A percentile compares a stretch with the other conserved stretches of the same genome.
These are phyloP conservation scores for Ictalurus punctatus DNA, from an alignment of 2,113 vertebrate genomes.

Conservation along the genomic window DNA sequence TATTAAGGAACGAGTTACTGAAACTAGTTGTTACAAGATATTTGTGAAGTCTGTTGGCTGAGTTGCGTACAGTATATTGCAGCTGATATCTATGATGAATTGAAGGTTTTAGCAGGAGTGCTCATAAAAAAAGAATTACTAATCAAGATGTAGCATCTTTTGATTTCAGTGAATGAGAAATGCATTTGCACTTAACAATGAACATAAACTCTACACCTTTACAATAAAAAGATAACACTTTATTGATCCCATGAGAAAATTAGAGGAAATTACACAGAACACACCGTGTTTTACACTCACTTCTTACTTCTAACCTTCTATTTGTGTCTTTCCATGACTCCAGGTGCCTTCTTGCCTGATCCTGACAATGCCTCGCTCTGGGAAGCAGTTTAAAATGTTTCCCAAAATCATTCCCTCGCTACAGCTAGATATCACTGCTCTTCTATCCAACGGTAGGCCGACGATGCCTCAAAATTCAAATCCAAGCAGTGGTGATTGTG, in stretches of 20 bases:
- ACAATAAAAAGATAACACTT: not conserved
- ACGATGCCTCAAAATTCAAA: not conserved
- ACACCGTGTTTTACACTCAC: not conserved
- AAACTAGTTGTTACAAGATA: not conserved
- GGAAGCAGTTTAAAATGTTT: conserved; percentile 93
- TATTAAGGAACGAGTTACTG: not conserved
- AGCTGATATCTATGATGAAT: not conserved
- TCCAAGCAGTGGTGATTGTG: not conserved
- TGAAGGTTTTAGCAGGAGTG: not conserved
- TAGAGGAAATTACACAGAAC: not conserved
- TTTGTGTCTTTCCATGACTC: not conserved
- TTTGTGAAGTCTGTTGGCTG: not conserved
- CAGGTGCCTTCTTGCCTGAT: conserved; percentile 89
- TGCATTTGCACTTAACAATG: not conserved
- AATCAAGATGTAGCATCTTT: not conserved
- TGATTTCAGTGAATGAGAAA: not conserved
- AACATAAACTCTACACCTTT: not conserved
- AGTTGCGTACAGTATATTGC: not conserved
- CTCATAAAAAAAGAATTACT: not conserved
- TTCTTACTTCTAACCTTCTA: not conserved
- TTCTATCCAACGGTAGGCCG: conserved; percentile 78
- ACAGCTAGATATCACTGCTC: conserved; percentile 84
- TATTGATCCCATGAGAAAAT: not conserved
- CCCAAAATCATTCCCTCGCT: conserved; percentile 87
- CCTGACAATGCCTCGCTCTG: conserved; percentile 89